A percentile compares a stretch with the other conserved stretches of the same genome.
Conservation (phyloP, 2,113 vertebrate species). For the Sprattus sprattus region DNA sequence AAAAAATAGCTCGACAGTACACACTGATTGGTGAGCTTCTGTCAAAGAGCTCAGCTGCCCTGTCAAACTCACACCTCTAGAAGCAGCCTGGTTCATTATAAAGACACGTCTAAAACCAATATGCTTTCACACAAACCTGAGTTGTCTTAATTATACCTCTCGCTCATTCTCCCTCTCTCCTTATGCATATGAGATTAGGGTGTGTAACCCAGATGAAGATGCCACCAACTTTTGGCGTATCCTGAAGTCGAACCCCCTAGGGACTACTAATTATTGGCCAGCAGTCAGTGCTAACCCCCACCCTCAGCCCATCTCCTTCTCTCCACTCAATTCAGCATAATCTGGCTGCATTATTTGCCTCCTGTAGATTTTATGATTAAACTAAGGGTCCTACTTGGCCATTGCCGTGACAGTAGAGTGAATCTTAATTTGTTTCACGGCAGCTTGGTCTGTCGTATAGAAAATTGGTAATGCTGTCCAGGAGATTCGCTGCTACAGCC, state of each 20-base stretch:
- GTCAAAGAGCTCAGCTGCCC: neutral
- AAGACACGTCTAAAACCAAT: neutral
- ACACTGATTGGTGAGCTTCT: neutral
- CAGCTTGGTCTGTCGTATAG: slow-evolving; percentile 39
- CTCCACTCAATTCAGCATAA: slow-evolving; percentile 20
- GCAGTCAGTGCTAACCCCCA: too few species aligned
- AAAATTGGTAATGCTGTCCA: slow-evolving; percentile 43
- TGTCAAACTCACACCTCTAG: neutral
- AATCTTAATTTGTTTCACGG: slow-evolving; percentile 36
- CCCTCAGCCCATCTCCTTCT: too few species aligned
- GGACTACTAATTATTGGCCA: slow-evolving; percentile 18
- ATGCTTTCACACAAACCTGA: neutral
- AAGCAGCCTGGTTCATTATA: neutral
- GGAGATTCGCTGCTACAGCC: neutral
- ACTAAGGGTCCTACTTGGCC: slow-evolving; percentile 25
- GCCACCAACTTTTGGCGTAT: neutral
- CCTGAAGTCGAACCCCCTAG: slow-evolving; percentile 28
- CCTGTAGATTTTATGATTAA: slow-evolving; percentile 48
- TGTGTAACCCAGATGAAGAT: neutral
- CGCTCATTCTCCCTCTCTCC: neutral
- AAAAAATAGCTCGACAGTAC: neutral
- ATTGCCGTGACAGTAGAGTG: slow-evolving; percentile 29
- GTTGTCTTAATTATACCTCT: neutral
- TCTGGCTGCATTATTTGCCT: slow-evolving; percentile 29
- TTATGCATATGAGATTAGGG: neutral